Base-by-base conservation (phyloP, 1,140 invertebrate species). In the Calliopsis andreniformis region DNA sequence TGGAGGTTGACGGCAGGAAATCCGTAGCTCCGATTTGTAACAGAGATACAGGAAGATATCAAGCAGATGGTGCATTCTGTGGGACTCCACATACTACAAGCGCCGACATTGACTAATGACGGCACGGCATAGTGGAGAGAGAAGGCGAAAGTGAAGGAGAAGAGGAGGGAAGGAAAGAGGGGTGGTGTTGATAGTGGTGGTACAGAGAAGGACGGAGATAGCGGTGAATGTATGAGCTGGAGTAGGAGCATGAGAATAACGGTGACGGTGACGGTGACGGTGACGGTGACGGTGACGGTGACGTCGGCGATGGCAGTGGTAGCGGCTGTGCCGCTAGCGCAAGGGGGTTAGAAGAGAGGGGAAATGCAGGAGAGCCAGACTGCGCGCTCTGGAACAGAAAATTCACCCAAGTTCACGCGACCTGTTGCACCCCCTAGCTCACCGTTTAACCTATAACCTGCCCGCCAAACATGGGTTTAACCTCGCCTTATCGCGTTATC, bases 61-160 rank as follows among this genome's bases (percentile, higher is more conserved):
- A 83, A 84, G 87, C 87, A 89, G 90, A 90, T 90, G 90, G 84
- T 89, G 86, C 88, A 90, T 89, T 91, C 86, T 85, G 85, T 73
- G 86, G 88, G 81, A 87, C 83, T 90, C 87, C 85, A 87, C 87
- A 86, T 84, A 83, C 87, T 88, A 87, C 87, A 83, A 86, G 89
- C 89, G 90, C 87, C 89, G 91, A 92, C 91, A 89, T 91, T 92
- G 91, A 92, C 91, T 92, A 92, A 92, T 92, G 91, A 92, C 89
- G 89, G 89, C 85, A 87, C 87, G 86, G 87, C 87, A 87, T 86
- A 28, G 53, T 43, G 53, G 70, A 66, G 71, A 32, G 55, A 28
- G 69, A 56, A 42, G 14, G 16, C n/a, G 16, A 42, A 32, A 23
- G 42, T 4, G 59, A 67, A 16, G 56, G 32, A 49, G 18, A 30